A percentile compares a stretch with the other conserved stretches of the same genome.
These are phyloP conservation scores for Drosophila algonquin DNA, from an alignment of 2,888 invertebrate genomes.

Conservation along the genomic window DNA sequence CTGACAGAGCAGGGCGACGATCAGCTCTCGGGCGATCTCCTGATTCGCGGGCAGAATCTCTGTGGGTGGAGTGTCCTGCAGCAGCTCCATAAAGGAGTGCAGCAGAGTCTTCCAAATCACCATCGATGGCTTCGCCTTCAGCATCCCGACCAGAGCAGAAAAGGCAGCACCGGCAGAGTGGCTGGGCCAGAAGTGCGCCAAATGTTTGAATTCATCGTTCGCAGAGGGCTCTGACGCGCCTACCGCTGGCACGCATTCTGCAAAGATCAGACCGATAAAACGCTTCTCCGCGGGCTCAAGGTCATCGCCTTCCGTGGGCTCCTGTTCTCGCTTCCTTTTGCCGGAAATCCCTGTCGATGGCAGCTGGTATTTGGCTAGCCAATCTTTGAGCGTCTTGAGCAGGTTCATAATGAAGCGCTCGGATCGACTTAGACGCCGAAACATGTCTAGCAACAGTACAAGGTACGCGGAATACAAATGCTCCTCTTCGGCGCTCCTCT, in stretches of 20 bases:
- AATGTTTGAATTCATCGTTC: conserved; percentile 35
- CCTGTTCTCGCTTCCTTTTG: background rate
- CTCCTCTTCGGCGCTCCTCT: conserved; percentile 44
- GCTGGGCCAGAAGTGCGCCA: conserved; percentile 76
- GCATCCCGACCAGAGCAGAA: conserved; percentile 75
- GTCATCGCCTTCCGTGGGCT: background rate
- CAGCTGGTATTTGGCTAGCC: conserved; percentile 59
- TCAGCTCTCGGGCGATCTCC: conserved; percentile 80
- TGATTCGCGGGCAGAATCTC: conserved; percentile 63
- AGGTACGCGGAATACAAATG: conserved; percentile 78
- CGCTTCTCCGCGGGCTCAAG: background rate
- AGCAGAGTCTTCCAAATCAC: conserved; percentile 82
- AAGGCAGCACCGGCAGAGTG: conserved; percentile 76
- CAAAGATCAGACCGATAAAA: conserved; percentile 26
- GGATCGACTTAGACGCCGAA: conserved; percentile 78
- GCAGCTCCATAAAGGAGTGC: conserved; percentile 71
- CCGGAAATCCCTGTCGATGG: conserved; percentile 22
- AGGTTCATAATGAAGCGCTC: conserved; percentile 81
- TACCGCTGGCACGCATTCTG: background rate
- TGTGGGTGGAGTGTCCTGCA: conserved; percentile 30
- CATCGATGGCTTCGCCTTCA: conserved; percentile 82
- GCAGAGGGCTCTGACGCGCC: background rate
- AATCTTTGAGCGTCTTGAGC: conserved; percentile 73
- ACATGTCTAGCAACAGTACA: conserved; percentile 81
- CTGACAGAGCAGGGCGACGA: conserved; percentile 77